Evolutionary conservation across 2,888 invertebrate genomes (phyloP).

Genomic region (Eristalis tenax): DNA sequence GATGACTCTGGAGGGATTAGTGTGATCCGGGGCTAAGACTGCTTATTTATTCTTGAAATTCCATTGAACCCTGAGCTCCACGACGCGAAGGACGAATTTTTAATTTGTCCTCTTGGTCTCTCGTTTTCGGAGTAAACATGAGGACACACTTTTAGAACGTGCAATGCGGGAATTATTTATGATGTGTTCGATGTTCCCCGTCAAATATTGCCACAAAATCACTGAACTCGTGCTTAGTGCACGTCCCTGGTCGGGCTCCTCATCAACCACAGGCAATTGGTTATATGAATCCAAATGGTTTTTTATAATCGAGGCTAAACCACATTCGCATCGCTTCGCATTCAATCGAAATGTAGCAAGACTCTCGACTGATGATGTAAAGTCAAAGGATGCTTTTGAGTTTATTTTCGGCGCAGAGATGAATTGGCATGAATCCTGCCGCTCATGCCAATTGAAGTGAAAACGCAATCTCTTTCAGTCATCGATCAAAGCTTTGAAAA

Average conservation of each 20-base stretch:
- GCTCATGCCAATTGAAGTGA: too few relatives aligned
- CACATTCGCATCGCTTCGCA: background rate
- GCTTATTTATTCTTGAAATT: constrained; percentile 36
- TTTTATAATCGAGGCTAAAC: background rate
- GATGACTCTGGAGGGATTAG: constrained; percentile 24
- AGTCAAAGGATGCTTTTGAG: background rate
- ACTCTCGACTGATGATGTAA: background rate
- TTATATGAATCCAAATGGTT: background rate
- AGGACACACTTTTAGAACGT: background rate
- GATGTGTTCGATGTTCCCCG: background rate
- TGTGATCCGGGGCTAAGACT: constrained; percentile 46
- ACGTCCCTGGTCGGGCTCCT: background rate
- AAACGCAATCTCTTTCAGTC: too few relatives aligned
- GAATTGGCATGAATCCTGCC: too few relatives aligned
- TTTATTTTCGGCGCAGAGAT: background rate
- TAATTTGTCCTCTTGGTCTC: background rate
- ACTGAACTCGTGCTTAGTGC: background rate
- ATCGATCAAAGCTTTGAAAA: too few relatives aligned
- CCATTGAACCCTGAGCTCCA: constrained; percentile 16
- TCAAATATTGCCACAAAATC: background rate
- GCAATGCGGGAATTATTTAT: background rate
- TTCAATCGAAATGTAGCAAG: too few relatives aligned
- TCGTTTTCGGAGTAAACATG: background rate
- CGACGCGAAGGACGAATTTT: constrained; percentile 16
- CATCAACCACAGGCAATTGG: background rate